These are phyloP conservation scores for Colletes latitarsis DNA, from an alignment of 1,140 invertebrate species.

Conservation along the genomic window DNA sequence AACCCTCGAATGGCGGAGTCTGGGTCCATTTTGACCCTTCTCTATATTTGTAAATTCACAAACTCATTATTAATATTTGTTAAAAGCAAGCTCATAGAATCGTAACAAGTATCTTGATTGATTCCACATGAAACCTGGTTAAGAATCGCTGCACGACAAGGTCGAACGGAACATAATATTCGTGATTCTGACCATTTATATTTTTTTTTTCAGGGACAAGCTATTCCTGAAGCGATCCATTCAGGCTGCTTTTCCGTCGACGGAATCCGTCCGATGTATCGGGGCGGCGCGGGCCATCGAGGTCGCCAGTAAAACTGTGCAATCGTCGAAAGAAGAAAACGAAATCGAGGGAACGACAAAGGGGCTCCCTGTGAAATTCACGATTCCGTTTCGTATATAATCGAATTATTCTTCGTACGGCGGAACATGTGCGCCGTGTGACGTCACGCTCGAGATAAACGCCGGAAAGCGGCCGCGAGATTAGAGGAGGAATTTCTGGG, in stretches of 20 bases:
- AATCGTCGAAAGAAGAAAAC: conserved; percentile 11
- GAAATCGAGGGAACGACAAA: conserved; percentile 35
- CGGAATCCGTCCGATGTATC: background rate
- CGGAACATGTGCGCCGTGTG: conserved; percentile 55
- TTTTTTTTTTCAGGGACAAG: background rate
- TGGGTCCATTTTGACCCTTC: too few species aligned
- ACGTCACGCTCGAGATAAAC: conserved; percentile 63
- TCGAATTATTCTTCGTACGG: conserved; percentile 59
- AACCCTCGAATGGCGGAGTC: too few species aligned
- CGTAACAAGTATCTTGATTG: too few species aligned
- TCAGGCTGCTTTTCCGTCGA: conserved; percentile 5
- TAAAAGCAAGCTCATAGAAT: too few species aligned
- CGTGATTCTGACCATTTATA: background rate
- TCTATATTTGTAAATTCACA: too few species aligned
- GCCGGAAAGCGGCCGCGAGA: conserved; percentile 47
- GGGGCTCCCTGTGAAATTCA: conserved; percentile 54
- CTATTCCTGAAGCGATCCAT: background rate
- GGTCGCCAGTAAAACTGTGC: conserved; percentile 24
- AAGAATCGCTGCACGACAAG: background rate
- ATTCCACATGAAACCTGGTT: too few species aligned
- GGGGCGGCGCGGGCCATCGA: background rate
- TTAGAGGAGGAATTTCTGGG: conserved; percentile 50
- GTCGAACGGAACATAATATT: background rate
- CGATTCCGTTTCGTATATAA: conserved; percentile 46
- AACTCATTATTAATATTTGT: too few species aligned